phyloP scores from a whole-genome alignment of 1,140 invertebrate species.

The Drosophila obscura region DNA sequence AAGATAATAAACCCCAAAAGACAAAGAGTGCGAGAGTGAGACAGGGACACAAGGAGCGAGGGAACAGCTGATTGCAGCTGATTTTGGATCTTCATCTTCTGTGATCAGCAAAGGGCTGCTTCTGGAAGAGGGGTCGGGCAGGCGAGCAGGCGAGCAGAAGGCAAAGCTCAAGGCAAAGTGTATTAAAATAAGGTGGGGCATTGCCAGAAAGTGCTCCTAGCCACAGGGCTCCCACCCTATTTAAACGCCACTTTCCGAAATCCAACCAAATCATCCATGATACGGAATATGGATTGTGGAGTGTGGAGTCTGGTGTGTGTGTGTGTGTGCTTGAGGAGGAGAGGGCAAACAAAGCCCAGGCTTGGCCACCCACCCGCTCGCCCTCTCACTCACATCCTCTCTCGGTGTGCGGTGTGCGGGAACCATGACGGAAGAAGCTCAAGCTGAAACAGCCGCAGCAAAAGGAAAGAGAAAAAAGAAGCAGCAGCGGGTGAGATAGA shows the following conservation, averaged over 20 bases:
- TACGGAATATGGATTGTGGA: too few species aligned
- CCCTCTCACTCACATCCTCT: neutral
- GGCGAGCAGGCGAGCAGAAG: too few species aligned
- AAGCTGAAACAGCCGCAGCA: slow-evolving; percentile 36
- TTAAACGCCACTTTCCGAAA: too few species aligned
- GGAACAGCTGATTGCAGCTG: slow-evolving; percentile 80
- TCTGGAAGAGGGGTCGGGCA: neutral
- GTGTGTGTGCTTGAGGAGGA: too few species aligned
- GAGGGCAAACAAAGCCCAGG: too few species aligned
- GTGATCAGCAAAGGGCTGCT: slow-evolving; percentile 30
- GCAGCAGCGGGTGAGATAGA: slow-evolving; percentile 18
- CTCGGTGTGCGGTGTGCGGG: slow-evolving; percentile 50
- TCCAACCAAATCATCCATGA: too few species aligned
- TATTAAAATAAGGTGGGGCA: too few species aligned
- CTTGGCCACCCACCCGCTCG: neutral
- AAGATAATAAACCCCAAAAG: slow-evolving; percentile 36
- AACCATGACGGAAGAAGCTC: slow-evolving; percentile 71
- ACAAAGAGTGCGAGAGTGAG: slow-evolving; percentile 24
- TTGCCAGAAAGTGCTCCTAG: too few species aligned
- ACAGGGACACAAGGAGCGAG: neutral
- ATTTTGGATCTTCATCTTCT: slow-evolving; percentile 46
- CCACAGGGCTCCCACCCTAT: too few species aligned
- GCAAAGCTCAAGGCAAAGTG: too few species aligned
- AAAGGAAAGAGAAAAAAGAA: slow-evolving; percentile 32
- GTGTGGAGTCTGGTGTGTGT: too few species aligned